These are phyloP conservation scores for Poeciliopsis infans DNA, from an alignment of 2,797 vertebrate genomes.

Conservation along the genomic window DNA sequence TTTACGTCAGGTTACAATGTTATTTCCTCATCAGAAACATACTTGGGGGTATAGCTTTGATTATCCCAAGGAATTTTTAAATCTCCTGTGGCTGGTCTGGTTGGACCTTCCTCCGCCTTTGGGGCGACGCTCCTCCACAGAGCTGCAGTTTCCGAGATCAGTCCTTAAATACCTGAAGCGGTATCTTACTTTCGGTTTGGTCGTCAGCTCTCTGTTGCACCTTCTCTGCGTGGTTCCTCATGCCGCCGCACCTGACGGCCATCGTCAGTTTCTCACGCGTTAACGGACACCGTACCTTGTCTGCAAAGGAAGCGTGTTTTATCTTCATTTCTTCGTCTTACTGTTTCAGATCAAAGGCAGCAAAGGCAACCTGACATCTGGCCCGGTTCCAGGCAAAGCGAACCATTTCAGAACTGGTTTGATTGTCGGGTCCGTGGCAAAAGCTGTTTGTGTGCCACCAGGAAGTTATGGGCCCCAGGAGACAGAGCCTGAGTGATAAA, in stretches of 20 bases:
- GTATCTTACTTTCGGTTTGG: neutral
- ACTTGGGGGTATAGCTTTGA: too few species aligned
- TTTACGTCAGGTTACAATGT: too few species aligned
- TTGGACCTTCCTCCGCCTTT: too few species aligned
- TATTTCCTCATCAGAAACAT: too few species aligned
- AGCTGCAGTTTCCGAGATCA: too few species aligned
- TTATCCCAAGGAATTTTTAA: too few species aligned
- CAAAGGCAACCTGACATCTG: neutral
- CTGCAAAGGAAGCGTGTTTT: neutral
- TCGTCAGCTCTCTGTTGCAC: neutral
- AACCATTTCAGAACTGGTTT: slow-evolving; percentile 9
- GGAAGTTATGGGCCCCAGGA: slow-evolving; percentile 50
- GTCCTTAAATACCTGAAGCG: neutral
- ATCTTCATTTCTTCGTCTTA: neutral
- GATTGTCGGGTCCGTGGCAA: slow-evolving; percentile 10
- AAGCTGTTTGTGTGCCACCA: slow-evolving; percentile 42
- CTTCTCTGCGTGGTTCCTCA: neutral
- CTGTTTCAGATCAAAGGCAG: neutral
- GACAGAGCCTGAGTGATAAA: slow-evolving; percentile 54
- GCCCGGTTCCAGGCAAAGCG: slow-evolving; percentile 16
- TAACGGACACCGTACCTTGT: neutral
- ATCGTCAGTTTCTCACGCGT: neutral
- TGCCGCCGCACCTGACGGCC: neutral
- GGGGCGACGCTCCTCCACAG: too few species aligned
- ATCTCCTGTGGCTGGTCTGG: too few species aligned